Base-by-base conservation (phyloP, 2,113 vertebrate species). In the Corapipo altera region DNA sequence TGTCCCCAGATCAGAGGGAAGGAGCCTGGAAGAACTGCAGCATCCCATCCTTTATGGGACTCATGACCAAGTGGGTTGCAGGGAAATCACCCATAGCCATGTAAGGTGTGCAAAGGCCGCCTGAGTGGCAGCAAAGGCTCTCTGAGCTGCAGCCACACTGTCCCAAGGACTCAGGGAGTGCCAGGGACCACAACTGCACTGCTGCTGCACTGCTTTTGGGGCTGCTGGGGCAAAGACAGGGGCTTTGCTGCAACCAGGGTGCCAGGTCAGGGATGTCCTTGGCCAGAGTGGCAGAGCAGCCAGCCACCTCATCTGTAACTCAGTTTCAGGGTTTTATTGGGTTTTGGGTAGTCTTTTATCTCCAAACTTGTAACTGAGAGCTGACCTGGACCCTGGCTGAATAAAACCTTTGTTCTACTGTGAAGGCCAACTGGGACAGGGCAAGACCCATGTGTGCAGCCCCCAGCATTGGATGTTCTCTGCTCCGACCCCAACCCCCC, bases 11-110 rank as follows among this genome's bases (percentile, higher is more conserved):
- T 61, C n/a, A 84, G 81, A 73, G 54, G 32, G 35, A 46, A 58
- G 27, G 62, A 76, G 4, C 48, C 15, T 41, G 4, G 1, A 24
- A n/a, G 35, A 59, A 46, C 23, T 84, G 39, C 44, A 65, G 12
- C 46, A 32, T 14, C 67, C 89, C 32, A 21, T 43, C 49, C 55
- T 61, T 26, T 24, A 49, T 22, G 33, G 85, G 44, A 10, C 21
- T 77, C 11, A 0, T 0, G 1, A 5, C 37, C 0, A 0, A 46
- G 10, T 2, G 1, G 30, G 44, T 35, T 57, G n/a, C 57, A 66
- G 32, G 55, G 43, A 78, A 73, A 18, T 3, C 23, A 26, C 43
- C 48, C 54, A 49, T 9, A 77, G 39, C 44, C 22, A 11, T 15
- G 28, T 37, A 12, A 27, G 13, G 43, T 27, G 67, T 12, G 24